Conservation (phyloP, 2,888 invertebrate genomes). For the Chaetogeoica ovagalla region DNA sequence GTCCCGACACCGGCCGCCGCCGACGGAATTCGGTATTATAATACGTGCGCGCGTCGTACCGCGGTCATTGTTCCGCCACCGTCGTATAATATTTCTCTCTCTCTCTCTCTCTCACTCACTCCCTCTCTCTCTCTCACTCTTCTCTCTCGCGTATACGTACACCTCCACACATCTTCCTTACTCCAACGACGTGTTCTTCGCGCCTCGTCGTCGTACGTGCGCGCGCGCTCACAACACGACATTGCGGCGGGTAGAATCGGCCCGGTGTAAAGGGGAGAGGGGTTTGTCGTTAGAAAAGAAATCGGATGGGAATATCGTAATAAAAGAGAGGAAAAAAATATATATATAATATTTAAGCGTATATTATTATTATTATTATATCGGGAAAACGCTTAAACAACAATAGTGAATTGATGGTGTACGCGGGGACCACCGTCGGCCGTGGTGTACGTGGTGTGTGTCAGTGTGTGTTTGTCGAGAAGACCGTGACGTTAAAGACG, state of each 20-base stretch:
- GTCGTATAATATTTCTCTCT: neutral
- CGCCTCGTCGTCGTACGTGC: no score
- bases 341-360: neutral
- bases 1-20: neutral
- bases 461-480: neutral
- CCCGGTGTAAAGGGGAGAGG: neutral
- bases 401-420: constrained; percentile 24
- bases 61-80: constrained; percentile 12
- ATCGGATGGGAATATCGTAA: constrained; percentile 6
- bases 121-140: no score
- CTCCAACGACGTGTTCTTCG: neutral
- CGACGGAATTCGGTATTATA: constrained; percentile 2
- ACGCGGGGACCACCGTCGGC: no score
- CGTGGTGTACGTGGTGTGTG: constrained; percentile 18
- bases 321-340: constrained; percentile 17
- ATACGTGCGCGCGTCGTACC: no score
- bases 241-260: neutral
- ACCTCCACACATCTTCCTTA: neutral
- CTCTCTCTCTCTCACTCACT: no score
- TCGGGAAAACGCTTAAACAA: constrained; percentile 28
- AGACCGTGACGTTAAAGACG: constrained; percentile 42
- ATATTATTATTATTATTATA: constrained; percentile 3
- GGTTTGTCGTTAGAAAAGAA: constrained; percentile 25
- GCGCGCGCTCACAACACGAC: neutral
- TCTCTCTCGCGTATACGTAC: neutral